Evolutionary conservation across 2,888 invertebrate species (phyloP), one percentile per base, ranked within the genome.

Genomic region (Ectemnius continuus): DNA sequence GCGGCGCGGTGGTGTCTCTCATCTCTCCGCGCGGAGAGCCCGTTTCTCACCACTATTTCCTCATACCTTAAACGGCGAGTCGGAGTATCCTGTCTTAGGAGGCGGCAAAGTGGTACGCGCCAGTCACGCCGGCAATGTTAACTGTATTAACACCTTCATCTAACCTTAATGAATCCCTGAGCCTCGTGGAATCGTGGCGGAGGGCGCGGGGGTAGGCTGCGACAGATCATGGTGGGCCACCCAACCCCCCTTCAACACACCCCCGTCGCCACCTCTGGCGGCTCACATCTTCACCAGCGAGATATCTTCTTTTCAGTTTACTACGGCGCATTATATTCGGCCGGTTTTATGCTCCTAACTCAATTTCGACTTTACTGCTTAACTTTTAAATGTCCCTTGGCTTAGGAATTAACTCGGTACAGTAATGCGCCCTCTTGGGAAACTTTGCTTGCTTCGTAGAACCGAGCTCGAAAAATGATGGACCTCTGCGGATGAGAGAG

Each of bases 81-180:
- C 59, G 70, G 62, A 47, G 67, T 77, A 70, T 76, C 79, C 69
- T 71, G 79, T 77, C 83, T 85, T 80, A 76, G 78, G 71, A 77
- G 81, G 67, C 36, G 71, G 79, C 81, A 80, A 82, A 82, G 79
- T 83, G 76, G 71, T 70, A 80, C 71, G 62, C 73, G 69, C 52
- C 61, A 83, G 75, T 87, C 84, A 83, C 84, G 79, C 78, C 80
- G 85, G 86, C 84, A 87, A 87, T 88, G 84, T 88, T 89, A 88
- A 85, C 85, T 88, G 86, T 89, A 89, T 89, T 89, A 89, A 89
- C 89, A 88, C 89, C 88, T 88, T 85, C 86, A 87, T 87, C 85
- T 84, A 82, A 84, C 79, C 88, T 89, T 89, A 89, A 89, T 89
- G 89, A 89, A 89, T 88, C 88, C 84, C 85, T 85, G 87, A 83